phyloP scores from a whole-genome alignment of 2,888 invertebrate genomes.

The Dione vanillae region DNA sequence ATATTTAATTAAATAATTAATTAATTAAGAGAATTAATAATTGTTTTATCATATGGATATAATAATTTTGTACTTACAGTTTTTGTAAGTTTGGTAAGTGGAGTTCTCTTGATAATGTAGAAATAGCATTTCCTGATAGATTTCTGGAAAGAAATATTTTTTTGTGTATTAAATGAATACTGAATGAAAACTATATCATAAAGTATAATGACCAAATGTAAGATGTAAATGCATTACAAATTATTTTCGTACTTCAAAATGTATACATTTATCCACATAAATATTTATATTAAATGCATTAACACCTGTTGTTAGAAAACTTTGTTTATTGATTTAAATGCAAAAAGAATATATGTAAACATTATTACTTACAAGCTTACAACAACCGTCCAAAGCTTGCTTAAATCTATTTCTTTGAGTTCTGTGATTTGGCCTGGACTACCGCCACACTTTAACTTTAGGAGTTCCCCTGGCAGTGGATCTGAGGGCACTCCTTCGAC shows the following conservation, averaged over 20 bases:
- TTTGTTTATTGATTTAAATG: conserved; percentile 32
- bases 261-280: conserved; percentile 2
- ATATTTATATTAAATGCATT: conserved; percentile 19
- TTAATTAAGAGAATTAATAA: background rate
- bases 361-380: conserved; percentile 86
- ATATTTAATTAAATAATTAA: background rate
- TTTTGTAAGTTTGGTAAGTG: conserved; percentile 87
- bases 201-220: background rate
- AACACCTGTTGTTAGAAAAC: conserved; percentile 32
- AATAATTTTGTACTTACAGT: conserved; percentile 83
- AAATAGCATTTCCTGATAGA: conserved; percentile 86
- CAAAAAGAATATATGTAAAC: background rate
- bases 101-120: conserved; percentile 84
- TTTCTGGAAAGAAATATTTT: conserved; percentile 79
- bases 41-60: background rate
- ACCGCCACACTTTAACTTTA: conserved; percentile 87
- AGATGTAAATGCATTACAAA: background rate
- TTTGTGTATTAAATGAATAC: background rate
- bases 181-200: background rate
- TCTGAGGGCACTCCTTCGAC: conserved; percentile 78
- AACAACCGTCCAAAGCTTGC: conserved; percentile 84
- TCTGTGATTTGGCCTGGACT: conserved; percentile 84
- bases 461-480: conserved; percentile 82
- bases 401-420: conserved; percentile 86
- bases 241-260: conserved; percentile 8